phyloP scores from a whole-genome alignment of 2,797 vertebrate genomes.

The Morelia viridis region DNA sequence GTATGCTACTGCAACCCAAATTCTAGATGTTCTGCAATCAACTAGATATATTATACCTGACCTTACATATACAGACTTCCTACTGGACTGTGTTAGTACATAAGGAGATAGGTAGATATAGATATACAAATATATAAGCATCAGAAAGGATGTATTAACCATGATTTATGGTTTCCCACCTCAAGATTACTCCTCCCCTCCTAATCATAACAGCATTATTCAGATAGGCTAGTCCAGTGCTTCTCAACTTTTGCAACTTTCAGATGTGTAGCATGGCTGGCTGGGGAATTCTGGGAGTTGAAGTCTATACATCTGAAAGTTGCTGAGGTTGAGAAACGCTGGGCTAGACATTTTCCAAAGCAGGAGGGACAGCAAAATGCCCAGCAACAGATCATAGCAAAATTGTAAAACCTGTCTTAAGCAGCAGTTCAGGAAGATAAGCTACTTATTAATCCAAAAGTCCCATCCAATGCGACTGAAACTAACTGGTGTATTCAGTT shows the following conservation, averaged over 20 bases:
- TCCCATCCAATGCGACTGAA: background rate
- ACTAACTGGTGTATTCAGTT: no score
- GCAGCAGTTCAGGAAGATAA: background rate
- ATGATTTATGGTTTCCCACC: background rate
- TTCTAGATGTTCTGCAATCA: background rate
- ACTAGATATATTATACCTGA: background rate
- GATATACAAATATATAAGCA: background rate
- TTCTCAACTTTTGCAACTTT: no score
- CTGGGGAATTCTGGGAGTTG: no score
- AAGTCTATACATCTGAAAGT: no score
- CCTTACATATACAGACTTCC: background rate
- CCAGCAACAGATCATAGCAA: background rate
- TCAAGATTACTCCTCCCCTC: background rate
- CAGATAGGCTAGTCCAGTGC: background rate
- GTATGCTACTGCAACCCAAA: background rate
- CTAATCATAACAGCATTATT: background rate
- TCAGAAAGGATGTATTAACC: background rate
- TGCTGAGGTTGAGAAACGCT: background rate
- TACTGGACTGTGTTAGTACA: background rate
- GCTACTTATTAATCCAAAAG: background rate
- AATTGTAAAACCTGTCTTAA: background rate
- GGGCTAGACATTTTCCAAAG: background rate
- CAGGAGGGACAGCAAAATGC: background rate
- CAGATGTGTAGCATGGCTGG: no score
- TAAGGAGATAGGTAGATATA: background rate